Percentiles rank a stretch among this genome's conserved stretches.
These are phyloP conservation scores for Harpalus rubripes DNA, from an alignment of 2,888 invertebrate species.

Conservation along the genomic window DNA sequence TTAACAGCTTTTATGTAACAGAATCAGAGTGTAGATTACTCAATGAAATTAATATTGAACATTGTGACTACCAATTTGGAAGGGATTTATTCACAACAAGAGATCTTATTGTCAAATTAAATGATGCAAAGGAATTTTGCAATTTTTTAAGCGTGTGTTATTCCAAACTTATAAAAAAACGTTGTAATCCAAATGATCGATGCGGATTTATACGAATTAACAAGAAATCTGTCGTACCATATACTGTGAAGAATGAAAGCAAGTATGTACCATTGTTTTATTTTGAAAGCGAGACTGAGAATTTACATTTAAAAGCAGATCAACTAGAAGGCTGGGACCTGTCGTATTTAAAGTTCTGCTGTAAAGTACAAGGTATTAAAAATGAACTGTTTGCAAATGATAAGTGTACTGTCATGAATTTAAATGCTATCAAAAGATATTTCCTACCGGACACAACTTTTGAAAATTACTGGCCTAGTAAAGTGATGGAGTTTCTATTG, in stretches of 20 bases:
- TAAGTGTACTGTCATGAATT: background rate
- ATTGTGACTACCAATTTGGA: no score
- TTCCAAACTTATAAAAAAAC: no score
- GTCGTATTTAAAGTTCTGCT: slow-evolving; percentile 65
- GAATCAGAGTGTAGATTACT: no score
- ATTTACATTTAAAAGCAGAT: slow-evolving; percentile 52
- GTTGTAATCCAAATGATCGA: no score
- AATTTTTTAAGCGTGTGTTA: no score
- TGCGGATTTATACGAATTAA: background rate
- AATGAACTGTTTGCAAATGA: background rate
- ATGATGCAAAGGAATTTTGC: no score
- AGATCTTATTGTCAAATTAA: no score
- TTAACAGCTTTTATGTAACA: no score
- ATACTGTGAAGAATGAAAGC: slow-evolving; percentile 48
- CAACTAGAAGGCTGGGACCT: slow-evolving; percentile 67
- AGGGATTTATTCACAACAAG: no score
- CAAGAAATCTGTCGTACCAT: slow-evolving; percentile 65
- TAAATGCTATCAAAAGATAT: background rate
- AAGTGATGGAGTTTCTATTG: no score
- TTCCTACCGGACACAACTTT: background rate
- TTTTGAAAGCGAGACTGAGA: slow-evolving; percentile 65
- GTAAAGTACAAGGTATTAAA: slow-evolving; percentile 67
- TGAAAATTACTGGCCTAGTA: background rate
- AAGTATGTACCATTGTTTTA: slow-evolving; percentile 68
- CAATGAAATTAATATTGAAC: no score